Base-by-base conservation (phyloP, 2,113 vertebrate genomes). In the Trachemys scripta region DNA sequence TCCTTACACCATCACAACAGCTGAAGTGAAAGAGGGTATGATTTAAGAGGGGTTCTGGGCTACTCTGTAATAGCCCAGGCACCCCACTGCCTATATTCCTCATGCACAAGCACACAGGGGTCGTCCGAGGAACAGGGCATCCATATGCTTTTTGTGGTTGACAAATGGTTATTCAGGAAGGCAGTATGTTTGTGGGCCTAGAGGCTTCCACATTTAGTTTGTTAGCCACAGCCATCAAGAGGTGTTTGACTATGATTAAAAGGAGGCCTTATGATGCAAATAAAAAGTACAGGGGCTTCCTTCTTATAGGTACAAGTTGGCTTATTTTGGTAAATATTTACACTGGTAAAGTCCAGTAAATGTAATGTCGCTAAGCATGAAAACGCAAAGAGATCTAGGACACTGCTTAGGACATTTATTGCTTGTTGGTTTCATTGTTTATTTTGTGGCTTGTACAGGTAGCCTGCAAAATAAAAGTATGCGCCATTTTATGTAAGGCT, bases 261-360 rank as follows among this genome's bases (percentile, higher is more conserved):
- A 99, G 99, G 99, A 99, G 99, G 96, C 99, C 99, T 5, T 99
- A 99, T 0, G 98, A 99, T 0, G 98, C 98, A 35, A 99, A 98
- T 96, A 99, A 99, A 98, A 99, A 99, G 85, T 99, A 99, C 98
- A 42, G 98, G 99, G 13, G 99, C 51, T 99, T 99, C 82, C 98
- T 99, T 16, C 99, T 99, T 29, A 99, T 99, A 69, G 99, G 99
- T 53, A 98, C 98, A 5, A 99, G 99, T 96, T 99, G 99, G 99
- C 96, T 99, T 54, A 98, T 99, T 20, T 99, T 99, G 0, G 81
- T 42, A 42, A 42, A 42, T 42, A 42, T 99, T 99, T 96, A 98
- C 98, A 90, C 96, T 99, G 95, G 99, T 99, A 0, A 99, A 99
- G 96, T 99, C 99, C 92, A 99, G 99, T 97, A 99, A 99, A 94